Evolutionary conservation across 1,140 invertebrate genomes (phyloP), one percentile per base, ranked within the genome.

Genomic region (Acromyrmex heyeri): DNA sequence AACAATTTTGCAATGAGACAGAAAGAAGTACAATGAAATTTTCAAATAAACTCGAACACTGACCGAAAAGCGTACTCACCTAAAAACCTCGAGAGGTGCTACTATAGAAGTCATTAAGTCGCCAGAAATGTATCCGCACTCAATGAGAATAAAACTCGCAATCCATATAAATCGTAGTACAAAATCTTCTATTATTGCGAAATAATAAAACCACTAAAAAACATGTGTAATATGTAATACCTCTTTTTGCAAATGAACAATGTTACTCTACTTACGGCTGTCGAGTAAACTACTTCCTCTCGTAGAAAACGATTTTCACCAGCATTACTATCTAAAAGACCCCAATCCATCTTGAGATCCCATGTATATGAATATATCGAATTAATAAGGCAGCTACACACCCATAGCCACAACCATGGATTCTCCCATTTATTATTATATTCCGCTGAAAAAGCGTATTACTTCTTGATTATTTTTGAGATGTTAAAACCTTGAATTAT

Each of bases 131-230:
- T 97, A 96, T 48, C 97, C 96, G 91, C 98, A 97, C 95, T 99
- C 98, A 0, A 97, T 98, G 12, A 99, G 94, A 81, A 98, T 97
- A 90, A 99, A 98, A 44, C 98, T 98, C 14, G 98, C 93, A 0
- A 97, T 97, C 99, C 99, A 99, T 21, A 97, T 97, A 94, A 99
- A 99, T 90, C 99, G 96, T 30, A 99, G 95, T 50, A 99, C 95
- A 86, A 99, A 97, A 96, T 99, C 99, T 96, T 99, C 99, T 64
- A 99, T 96, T 76, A 99, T 99, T 38, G 99, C 99, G 95, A 99
- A 98, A 94, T 99, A 99, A 94, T 99, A 99, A 93, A 99, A 99
- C 87, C 96, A 96, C 97, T 98, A 92, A 96, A 96, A 93, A 61
- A 92, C 8, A 50, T 12, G 88, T 92, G 65, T 77, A n/a, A 67